Evolutionary conservation across 2,797 vertebrate genomes (phyloP).

Genomic region (Phylloscopus collybita): DNA sequence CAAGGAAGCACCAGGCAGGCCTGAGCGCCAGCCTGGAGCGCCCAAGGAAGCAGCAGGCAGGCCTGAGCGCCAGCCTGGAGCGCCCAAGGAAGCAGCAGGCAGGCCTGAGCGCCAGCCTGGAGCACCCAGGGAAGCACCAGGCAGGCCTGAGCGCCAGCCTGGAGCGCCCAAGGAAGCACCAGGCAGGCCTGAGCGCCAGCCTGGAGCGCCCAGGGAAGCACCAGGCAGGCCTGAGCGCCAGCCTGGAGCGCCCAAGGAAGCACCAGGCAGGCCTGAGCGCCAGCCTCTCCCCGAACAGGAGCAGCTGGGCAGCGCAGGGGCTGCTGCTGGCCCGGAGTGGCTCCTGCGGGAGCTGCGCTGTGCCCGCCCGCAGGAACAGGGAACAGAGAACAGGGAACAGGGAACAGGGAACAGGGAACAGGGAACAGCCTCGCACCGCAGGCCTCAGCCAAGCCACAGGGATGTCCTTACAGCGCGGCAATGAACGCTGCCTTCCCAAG

Average conservation of each 20-base stretch:
- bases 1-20: fast-evolving
- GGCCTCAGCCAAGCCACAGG: not conserved
- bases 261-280: not conserved
- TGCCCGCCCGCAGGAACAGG: not conserved
- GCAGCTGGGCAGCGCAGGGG: fast-evolving
- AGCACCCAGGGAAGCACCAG: not conserved
- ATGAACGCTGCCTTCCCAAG: not conserved
- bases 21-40: not conserved
- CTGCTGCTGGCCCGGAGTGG: fast-evolving
- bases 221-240: not conserved
- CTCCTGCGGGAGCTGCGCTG: fast-evolving
- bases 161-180: not conserved
- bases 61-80: too few relatives aligned
- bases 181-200: not conserved
- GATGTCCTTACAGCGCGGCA: fast-evolving
- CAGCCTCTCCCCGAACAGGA: not conserved
- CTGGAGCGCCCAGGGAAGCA: not conserved
- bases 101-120: too few relatives aligned
- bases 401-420: too few relatives aligned
- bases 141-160: not conserved
- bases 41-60: too few relatives aligned
- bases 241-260: not conserved
- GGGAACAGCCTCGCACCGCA: fast-evolving
- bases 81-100: too few relatives aligned
- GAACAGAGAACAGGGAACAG: too few relatives aligned